Evolutionary conservation across 2,113 vertebrate genomes (phyloP), one percentile per base, ranked within the genome.

Genomic region (Pomatorhinus ruficollis): DNA sequence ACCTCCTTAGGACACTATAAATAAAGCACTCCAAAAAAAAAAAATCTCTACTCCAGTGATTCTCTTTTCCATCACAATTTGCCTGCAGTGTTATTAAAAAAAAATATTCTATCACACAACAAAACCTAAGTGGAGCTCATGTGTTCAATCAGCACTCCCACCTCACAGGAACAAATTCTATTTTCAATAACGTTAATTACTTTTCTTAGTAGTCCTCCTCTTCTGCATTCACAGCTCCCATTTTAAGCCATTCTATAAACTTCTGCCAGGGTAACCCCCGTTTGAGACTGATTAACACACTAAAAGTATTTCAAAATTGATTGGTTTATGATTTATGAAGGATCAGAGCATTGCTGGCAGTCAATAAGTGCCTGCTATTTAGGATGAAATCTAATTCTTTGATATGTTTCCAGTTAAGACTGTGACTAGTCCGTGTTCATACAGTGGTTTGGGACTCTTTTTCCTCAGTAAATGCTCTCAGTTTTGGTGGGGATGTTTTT

Each of bases 101-200:
- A 53, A 64, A 50, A 39, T 30, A 74, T 33, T 18, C 71, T 75
- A 68, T 80, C 70, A 44, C 50, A 86, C 40, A 85, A 37, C 72
- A 79, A 91, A 93, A 87, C 30, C 18, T 50, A 80, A 88, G 64
- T 30, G 28, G 52, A 86, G 64, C 31, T 82, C 40, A 31, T 63
- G 35, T 71, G 70, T 53, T 93, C 76, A 87, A 40, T 88, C 76
- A 65, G 56, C 72, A 79, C 90, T 93, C 94, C 83, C 79, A 93
- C 91, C 69, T 89, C 72, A 45, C 87, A 90, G 79, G 85, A 96
- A 83, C 79, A 86, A 81, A 47, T 57, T 63, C 82, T 89, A 39
- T 92, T 95, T 92, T 90, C 83, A 84, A 49, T 65, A 72, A 78
- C 5, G 0, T 89, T 92, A 93, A 96, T 96, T 89, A 82, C 79